phyloP scores from a whole-genome alignment of 2,888 invertebrate species.

The Brenthis daphne region DNA sequence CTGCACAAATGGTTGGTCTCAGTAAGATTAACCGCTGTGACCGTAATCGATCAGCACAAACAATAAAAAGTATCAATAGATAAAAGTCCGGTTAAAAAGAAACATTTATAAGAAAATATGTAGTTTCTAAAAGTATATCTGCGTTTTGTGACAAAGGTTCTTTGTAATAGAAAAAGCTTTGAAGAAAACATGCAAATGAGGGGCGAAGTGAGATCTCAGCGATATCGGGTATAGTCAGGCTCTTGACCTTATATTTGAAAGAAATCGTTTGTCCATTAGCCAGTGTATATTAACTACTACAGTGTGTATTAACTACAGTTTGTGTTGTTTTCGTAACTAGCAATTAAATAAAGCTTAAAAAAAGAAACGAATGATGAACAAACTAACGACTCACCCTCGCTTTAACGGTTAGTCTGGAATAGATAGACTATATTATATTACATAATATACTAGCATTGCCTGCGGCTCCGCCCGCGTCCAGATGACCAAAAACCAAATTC shows the following conservation, averaged over 20 bases:
- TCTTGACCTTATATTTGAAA: constrained; percentile 12
- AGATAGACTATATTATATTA: too few relatives aligned
- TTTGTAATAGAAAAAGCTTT: constrained; percentile 19
- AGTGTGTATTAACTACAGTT: neutral
- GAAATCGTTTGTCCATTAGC: constrained; percentile 5
- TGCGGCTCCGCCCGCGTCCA: too few relatives aligned
- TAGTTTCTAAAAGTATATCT: constrained; percentile 13
- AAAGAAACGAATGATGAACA: too few relatives aligned
- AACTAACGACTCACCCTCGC: too few relatives aligned
- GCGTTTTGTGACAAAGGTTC: constrained; percentile 16
- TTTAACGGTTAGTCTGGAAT: too few relatives aligned
- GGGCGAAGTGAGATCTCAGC: constrained; percentile 14
- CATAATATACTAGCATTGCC: too few relatives aligned
- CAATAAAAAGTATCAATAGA: neutral
- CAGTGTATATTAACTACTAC: neutral
- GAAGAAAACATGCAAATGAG: constrained; percentile 22
- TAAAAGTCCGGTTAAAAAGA: neutral
- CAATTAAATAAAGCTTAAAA: too few relatives aligned
- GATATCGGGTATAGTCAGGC: constrained; percentile 14
- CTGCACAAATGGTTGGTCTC: too few relatives aligned
- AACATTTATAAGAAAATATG: neutral
- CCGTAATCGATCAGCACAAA: neutral
- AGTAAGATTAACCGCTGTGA: too few relatives aligned
- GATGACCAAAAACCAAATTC: too few relatives aligned
- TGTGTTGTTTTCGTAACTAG: too few relatives aligned